phyloP scores from a whole-genome alignment of 2,888 invertebrate species.

The Deilephila elpenor region DNA sequence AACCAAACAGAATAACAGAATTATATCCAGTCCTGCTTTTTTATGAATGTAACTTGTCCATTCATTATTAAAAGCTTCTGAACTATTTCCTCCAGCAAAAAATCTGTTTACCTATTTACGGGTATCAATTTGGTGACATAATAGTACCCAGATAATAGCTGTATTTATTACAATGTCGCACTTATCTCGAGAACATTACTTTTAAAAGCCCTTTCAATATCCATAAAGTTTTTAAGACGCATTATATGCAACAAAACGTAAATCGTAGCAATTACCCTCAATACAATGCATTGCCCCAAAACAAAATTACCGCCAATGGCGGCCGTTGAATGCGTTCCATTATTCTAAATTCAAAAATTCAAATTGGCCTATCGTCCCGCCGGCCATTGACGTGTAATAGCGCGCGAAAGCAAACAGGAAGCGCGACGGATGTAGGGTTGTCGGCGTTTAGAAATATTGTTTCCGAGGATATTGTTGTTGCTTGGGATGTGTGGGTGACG shows the following conservation, averaged over 20 bases:
- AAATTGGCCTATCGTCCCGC: slow-evolving; percentile 80
- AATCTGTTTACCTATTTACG: background rate
- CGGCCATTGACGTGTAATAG: slow-evolving; percentile 82
- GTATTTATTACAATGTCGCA: background rate
- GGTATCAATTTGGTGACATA: background rate
- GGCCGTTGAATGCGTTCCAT: slow-evolving; percentile 70
- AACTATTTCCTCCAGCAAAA: background rate
- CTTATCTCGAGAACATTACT: background rate
- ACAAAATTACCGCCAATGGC: slow-evolving; percentile 72
- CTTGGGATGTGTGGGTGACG: background rate
- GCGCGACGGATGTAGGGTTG: slow-evolving; percentile 44
- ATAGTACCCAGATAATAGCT: background rate
- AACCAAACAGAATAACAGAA: no score
- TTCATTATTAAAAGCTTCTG: background rate
- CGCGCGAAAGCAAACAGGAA: slow-evolving; percentile 84
- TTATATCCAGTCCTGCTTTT: no score
- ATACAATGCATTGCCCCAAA: slow-evolving; percentile 48
- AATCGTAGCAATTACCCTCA: slow-evolving; percentile 27
- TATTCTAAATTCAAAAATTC: slow-evolving; percentile 79
- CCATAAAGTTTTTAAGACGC: slow-evolving; percentile 14
- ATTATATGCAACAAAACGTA: slow-evolving; percentile 35
- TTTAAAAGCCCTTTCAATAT: background rate
- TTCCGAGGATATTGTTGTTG: background rate
- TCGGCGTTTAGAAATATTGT: slow-evolving; percentile 5
- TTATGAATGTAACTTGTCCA: background rate